Evolutionary conservation across 2,113 vertebrate genomes (phyloP).

Genomic region (Trematomus loennbergii): DNA sequence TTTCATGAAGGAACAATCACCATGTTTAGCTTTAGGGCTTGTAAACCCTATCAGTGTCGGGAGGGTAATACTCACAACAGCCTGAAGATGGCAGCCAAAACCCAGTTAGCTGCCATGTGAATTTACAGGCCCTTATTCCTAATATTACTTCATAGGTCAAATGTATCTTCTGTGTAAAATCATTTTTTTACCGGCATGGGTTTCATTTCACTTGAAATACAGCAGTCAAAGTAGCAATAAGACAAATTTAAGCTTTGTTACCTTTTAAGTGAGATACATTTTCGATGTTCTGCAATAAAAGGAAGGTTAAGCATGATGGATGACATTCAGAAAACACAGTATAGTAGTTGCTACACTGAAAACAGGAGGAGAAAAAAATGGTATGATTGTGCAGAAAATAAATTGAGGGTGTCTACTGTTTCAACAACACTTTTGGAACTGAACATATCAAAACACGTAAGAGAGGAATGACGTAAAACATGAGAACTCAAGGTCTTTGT

Average conservation of each 20-base stretch:
- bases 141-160: slow-evolving; percentile 80
- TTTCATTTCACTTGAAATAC: slow-evolving; percentile 68
- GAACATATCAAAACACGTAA: slow-evolving; percentile 51
- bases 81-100: slow-evolving; percentile 89
- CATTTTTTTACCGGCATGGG: slow-evolving; percentile 62
- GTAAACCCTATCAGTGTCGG: slow-evolving; percentile 43
- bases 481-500: slow-evolving; percentile 47
- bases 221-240: slow-evolving; percentile 54
- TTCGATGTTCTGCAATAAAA: slow-evolving; percentile 47
- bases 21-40: slow-evolving; percentile 74
- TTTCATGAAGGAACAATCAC: slow-evolving; percentile 77
- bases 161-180: slow-evolving; percentile 58
- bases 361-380: slow-evolving; percentile 35
- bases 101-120: slow-evolving; percentile 70
- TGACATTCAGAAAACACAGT: slow-evolving; percentile 51
- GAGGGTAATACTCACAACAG: slow-evolving; percentile 49
- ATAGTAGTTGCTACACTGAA: slow-evolving; percentile 41
- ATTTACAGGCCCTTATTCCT: slow-evolving; percentile 47
- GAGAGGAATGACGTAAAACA: slow-evolving; percentile 24
- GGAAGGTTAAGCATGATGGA: slow-evolving; percentile 67
- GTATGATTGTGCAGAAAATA: slow-evolving; percentile 61
- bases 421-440: slow-evolving; percentile 45
- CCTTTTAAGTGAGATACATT: slow-evolving; percentile 73
- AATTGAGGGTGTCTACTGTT: slow-evolving; percentile 47
- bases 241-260: slow-evolving; percentile 62